Evolutionary conservation across 2,113 vertebrate genomes (phyloP), one percentile per base, ranked within the genome.

Genomic region (Centropus bengalensis): DNA sequence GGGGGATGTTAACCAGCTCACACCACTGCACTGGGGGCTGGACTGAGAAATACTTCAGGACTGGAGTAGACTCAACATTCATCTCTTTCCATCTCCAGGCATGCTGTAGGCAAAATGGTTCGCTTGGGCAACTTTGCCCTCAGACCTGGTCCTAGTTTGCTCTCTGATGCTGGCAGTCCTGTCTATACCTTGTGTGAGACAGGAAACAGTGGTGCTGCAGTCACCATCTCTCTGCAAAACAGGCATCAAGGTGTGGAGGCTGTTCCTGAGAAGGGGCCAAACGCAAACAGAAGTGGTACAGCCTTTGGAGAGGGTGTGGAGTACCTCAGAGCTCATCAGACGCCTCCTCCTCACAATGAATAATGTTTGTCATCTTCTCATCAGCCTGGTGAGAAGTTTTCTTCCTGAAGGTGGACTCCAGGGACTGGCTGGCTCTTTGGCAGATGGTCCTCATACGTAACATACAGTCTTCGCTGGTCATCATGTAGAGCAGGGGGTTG

Each of bases 401-500:
- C 3, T 42, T 67, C 11, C 14, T 8, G 23, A 70, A 83, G 63
- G 44, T 14, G 19, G 63, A n/a, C 30, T 47, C 33, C 47, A 97
- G 58, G 14, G 44, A 67, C 33, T 14, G 64, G 1, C 58, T 49
- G 26, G 82, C 71, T 3, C 28, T 93, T 75, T 79, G 70, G 20
- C 1, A 8, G 49, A 97, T 47, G 17, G 12, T 40, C 24, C 87
- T 94, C 11, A 98, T 30, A 5, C 56, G 68, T n/a, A 93, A 82
- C 47, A 44, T 5, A 70, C 97, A 97, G 42, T 98, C 76, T 32
- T 97, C 92, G 6, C 86, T 91, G 47, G 91, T 88, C 36, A 97
- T 83, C 44, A 99, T 83, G 3, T 98, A 99, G 77, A 98, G 91
- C 63, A 99, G 88, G 12, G 98, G 98, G 77, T 98, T 98, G 68